Evolutionary conservation across 2,113 vertebrate genomes (phyloP).

Genomic region (Strigops habroptila): DNA sequence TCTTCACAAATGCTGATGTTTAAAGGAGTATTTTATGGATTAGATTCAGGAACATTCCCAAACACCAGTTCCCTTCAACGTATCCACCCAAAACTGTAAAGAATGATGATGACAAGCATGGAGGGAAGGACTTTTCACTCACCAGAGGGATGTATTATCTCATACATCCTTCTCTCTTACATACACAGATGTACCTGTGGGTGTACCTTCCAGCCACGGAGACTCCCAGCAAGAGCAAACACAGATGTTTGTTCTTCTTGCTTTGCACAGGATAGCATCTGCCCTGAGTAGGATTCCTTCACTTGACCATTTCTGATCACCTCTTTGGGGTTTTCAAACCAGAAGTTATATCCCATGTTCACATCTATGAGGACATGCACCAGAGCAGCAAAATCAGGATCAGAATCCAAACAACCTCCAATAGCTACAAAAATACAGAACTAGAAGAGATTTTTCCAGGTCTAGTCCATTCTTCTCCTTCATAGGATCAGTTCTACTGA

Average conservation of each 20-base stretch:
- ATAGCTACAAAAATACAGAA: not conserved
- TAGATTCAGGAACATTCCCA: not conserved
- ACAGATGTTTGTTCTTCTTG: not conserved
- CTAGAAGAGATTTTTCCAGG: not conserved
- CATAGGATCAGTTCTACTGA: not conserved
- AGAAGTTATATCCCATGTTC: not conserved
- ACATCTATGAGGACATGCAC: not conserved
- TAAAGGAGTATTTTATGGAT: not conserved
- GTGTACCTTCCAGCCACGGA: not conserved
- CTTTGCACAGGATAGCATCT: not conserved
- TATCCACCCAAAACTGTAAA: not conserved
- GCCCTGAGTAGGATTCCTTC: not conserved
- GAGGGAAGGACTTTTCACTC: not conserved
- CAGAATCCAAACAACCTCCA: not conserved
- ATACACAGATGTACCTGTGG: accelerated
- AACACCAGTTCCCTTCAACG: not conserved
- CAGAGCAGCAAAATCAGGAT: not conserved
- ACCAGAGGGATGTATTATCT: not conserved
- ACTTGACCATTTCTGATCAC: not conserved
- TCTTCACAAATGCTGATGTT: not conserved
- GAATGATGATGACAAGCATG: not conserved
- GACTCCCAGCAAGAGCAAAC: not conserved
- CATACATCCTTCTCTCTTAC: not conserved
- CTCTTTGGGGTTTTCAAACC: not conserved
- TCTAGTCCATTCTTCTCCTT: not conserved